Conservation (phyloP, 2,888 invertebrate genomes). For the Caenorhabditis wallacei region DNA sequence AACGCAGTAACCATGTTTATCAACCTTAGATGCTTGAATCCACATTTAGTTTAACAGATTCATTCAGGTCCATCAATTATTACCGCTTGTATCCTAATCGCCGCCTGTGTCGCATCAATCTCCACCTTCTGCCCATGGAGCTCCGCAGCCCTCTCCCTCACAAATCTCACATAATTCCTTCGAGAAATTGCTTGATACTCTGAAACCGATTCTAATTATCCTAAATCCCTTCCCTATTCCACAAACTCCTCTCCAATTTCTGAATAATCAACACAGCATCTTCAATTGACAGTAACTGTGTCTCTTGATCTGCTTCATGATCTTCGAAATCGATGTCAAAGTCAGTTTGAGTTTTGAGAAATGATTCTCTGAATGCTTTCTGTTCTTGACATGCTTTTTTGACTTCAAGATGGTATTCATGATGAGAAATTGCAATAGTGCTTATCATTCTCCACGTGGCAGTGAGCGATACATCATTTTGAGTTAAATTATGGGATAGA, state of each 20-base stretch:
- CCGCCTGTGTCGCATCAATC: slow-evolving; percentile 75
- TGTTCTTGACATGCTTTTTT: slow-evolving; percentile 60
- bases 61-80: too few species aligned
- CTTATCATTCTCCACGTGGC: slow-evolving; percentile 41
- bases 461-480: slow-evolving; percentile 18
- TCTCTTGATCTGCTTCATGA: slow-evolving; percentile 56
- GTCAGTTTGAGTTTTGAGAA: slow-evolving; percentile 61
- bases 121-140: slow-evolving; percentile 69
- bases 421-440: slow-evolving; percentile 15
- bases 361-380: slow-evolving; percentile 63
- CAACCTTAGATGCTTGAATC: too few species aligned
- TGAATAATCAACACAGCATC: slow-evolving; percentile 77
- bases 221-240: neutral
- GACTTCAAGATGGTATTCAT: slow-evolving; percentile 47
- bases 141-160: slow-evolving; percentile 76
- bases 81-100: slow-evolving; percentile 78
- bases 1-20: too few species aligned
- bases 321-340: slow-evolving; percentile 67
- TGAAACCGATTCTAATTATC: slow-evolving; percentile 42
- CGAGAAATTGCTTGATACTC: slow-evolving; percentile 78
- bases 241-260: slow-evolving; percentile 75
- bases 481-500: slow-evolving; percentile 26
- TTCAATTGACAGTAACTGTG: slow-evolving; percentile 71
- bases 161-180: slow-evolving; percentile 76
- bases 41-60: too few species aligned